These are phyloP conservation scores for Phainopepla nitens DNA, from an alignment of 2,113 vertebrate genomes.

Conservation along the genomic window DNA sequence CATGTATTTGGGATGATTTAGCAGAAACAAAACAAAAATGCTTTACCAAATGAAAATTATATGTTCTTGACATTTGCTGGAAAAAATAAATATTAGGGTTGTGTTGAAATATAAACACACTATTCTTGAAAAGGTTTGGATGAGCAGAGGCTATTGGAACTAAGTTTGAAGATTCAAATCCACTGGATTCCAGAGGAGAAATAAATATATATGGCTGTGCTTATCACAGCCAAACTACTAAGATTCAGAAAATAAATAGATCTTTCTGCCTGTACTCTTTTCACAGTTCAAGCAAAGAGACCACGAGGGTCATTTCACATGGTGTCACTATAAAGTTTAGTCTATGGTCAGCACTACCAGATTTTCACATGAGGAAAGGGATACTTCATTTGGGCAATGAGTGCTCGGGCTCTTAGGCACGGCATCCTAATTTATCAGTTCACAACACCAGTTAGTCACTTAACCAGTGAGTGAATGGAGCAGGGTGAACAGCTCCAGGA, in stretches of 20 bases:
- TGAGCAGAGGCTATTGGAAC: background rate
- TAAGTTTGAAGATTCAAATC: background rate
- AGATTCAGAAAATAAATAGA: background rate
- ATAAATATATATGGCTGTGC: background rate
- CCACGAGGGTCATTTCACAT: background rate
- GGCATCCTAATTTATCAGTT: background rate
- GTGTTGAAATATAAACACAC: background rate
- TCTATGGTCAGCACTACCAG: background rate
- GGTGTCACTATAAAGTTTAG: background rate
- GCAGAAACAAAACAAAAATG: conserved; percentile 47
- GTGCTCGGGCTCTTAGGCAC: background rate
- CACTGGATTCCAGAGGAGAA: background rate
- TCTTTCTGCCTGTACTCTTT: background rate
- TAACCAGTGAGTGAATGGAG: background rate
- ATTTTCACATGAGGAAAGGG: background rate
- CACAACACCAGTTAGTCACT: background rate
- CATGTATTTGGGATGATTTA: conserved; percentile 33
- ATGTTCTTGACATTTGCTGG: conserved; percentile 9
- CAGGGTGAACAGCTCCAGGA: background rate
- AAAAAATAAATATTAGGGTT: conserved; percentile 41
- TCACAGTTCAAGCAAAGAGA: background rate
- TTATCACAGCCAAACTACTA: background rate
- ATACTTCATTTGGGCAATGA: background rate
- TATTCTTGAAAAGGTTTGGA: background rate
- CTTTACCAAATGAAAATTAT: conserved; percentile 58